Base-by-base conservation (phyloP, 1,140 invertebrate species). In the Anoplolepis gracilipes region DNA sequence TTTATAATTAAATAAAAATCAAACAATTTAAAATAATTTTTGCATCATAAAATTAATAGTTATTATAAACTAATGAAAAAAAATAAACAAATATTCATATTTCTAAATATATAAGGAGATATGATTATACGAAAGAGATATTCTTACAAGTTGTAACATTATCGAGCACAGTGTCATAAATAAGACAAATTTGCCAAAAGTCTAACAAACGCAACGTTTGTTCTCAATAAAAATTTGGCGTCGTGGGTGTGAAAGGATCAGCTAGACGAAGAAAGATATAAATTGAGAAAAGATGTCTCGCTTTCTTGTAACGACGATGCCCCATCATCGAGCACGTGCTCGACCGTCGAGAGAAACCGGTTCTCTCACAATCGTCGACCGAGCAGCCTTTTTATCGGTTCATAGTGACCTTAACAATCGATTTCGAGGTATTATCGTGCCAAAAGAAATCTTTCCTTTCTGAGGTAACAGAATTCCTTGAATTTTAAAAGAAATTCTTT, bases 301-400 rank as follows among this genome's bases (percentile, higher is more conserved):
- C 70, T 82, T 85, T 70, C 81, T 85, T 61, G 30, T 78, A 59
- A 79, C 84, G 87, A 72, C 53, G 19, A 22, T 55, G 79, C 79
- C 85, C 87, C 88, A 82, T 89, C 88, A 90, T 90, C 86, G 64
- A 67, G 89, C 89, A 90, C 89, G 89, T 90, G 89, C 88, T 90
- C 61, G 72, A 46, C 76, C 84, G 39, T 33, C 84, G n/a, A 75
- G 75, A 77, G 55, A 87, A 90, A 90, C 89, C 88, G 88, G 89
- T 90, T 90, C 46, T 84, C 84, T 70, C 49, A 42, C 36, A 53
- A 78, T 61, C 86, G 25, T 42, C 79, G 69, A 46, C 39, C 30
- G 39, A 46, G 53, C 25, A 73, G 25, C 30, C 70, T 82, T 86
- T 88, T 89, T 64, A 61, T 59, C 72, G 13, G 75, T 46, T 30